Percentiles rank a stretch among this genome's conserved stretches.
Evolutionary conservation across 2,888 invertebrate genomes (phyloP).

Genomic region (Hydriomena furcata): DNA sequence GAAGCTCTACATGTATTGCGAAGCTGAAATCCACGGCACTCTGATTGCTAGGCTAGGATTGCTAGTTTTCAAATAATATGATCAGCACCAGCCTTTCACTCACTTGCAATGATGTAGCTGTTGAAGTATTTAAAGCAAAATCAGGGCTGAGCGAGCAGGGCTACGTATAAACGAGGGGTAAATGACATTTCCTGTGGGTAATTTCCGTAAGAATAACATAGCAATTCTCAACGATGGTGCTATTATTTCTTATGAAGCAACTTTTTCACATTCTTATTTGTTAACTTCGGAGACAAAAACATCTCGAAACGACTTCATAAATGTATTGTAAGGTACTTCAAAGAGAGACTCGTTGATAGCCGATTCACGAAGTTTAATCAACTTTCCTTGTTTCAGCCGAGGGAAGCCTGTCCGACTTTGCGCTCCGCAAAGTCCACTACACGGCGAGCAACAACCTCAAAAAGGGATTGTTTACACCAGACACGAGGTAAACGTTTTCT

Average conservation of each 20-base stretch:
- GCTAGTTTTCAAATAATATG: too few relatives aligned
- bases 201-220: background rate
- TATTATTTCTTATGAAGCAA: conserved; percentile 5
- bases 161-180: too few relatives aligned
- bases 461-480: conserved; percentile 89
- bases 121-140: background rate
- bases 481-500: conserved; percentile 80
- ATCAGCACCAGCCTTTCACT: too few relatives aligned
- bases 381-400: conserved; percentile 88
- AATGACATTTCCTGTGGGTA: too few relatives aligned
- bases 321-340: conserved; percentile 7
- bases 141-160: too few relatives aligned
- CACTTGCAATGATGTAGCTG: background rate
- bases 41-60: too few relatives aligned
- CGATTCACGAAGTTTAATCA: conserved; percentile 28
- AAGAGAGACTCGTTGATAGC: conserved; percentile 16
- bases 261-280: conserved; percentile 11
- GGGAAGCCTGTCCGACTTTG: conserved; percentile 95
- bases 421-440: conserved; percentile 90
- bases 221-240: background rate
- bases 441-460: conserved; percentile 87
- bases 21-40: too few relatives aligned
- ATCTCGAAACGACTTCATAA: conserved; percentile 6
- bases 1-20: too few relatives aligned
- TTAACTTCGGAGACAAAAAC: conserved; percentile 4